Evolutionary conservation across 2,113 vertebrate genomes (phyloP).

Genomic region (Istiophorus platypterus): DNA sequence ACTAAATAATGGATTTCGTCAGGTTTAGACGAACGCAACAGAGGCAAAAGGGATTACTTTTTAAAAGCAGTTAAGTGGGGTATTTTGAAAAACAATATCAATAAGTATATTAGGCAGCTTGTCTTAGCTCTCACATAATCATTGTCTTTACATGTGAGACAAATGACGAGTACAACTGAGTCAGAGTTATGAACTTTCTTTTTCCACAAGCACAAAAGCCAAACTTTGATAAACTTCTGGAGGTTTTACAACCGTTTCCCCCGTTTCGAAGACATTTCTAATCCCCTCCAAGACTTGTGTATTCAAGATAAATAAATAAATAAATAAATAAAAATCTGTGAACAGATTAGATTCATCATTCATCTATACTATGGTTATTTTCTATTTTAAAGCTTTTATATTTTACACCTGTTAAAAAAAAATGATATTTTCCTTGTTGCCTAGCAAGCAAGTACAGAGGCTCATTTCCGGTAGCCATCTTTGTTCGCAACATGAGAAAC

Average conservation of each 20-base stretch:
- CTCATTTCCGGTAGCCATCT: constrained; percentile 9
- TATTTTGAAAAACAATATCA: constrained; percentile 2
- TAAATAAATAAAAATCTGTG: no score
- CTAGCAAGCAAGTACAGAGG: not conserved
- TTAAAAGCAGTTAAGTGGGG: not conserved
- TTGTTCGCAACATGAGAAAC: not conserved
- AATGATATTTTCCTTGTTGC: not conserved
- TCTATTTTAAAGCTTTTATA: not conserved
- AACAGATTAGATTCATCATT: no score
- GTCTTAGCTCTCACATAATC: not conserved
- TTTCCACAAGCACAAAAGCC: not conserved
- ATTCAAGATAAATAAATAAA: no score
- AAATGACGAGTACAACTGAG: not conserved
- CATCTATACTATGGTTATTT: not conserved
- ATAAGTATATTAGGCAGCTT: not conserved
- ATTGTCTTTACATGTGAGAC: not conserved
- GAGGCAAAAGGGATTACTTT: constrained; percentile 17
- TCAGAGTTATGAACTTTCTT: not conserved
- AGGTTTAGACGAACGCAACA: not conserved
- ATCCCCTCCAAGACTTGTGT: no score
- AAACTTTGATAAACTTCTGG: not conserved
- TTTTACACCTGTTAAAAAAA: not conserved
- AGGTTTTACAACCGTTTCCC: not conserved
- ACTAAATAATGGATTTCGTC: constrained; percentile 46
- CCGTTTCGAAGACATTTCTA: not conserved